Evolutionary conservation across 2,888 invertebrate species (phyloP).

Genomic region (Nysson spinosus): DNA sequence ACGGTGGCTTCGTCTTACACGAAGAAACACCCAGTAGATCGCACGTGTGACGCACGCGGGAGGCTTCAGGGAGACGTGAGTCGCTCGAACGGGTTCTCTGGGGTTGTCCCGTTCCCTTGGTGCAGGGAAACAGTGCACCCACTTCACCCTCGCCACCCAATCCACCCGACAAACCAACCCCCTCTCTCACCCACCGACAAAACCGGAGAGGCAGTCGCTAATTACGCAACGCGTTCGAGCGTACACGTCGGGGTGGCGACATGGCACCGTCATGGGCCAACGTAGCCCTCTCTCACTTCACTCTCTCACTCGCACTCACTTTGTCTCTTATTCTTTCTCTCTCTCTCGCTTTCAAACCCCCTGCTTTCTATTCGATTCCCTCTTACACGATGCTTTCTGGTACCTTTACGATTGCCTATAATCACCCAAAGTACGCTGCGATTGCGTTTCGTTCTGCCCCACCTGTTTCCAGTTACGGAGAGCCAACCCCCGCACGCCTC

Average conservation of each 20-base stretch:
- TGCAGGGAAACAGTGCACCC: constrained; percentile 36
- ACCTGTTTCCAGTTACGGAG: constrained; percentile 42
- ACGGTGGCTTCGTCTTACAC: constrained; percentile 1
- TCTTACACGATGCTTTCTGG: constrained; percentile 38
- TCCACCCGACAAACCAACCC: constrained; percentile 41
- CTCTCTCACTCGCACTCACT: constrained; percentile 1
- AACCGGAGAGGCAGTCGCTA: constrained; percentile 67
- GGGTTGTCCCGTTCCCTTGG: constrained; percentile 30
- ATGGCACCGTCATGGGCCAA: constrained; percentile 52
- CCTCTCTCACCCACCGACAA: constrained; percentile 55
- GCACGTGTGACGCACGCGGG: constrained; percentile 53
- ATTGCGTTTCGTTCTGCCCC: constrained; percentile 42
- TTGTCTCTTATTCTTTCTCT: constrained; percentile 9
- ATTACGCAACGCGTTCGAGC: constrained; percentile 70
- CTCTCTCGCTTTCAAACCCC: background rate
- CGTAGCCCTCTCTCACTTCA: constrained; percentile 37
- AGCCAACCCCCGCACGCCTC: background rate
- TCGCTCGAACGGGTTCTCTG: constrained; percentile 47
- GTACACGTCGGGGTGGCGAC: constrained; percentile 59
- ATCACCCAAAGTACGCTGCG: constrained; percentile 51
- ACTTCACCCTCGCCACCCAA: constrained; percentile 50
- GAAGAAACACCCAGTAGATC: constrained; percentile 50
- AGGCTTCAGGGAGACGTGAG: constrained; percentile 45
- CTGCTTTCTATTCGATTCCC: constrained; percentile 29
- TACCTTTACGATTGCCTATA: constrained; percentile 54